Conservation (phyloP, 2,888 invertebrate genomes). For the Acleris sparsana region DNA sequence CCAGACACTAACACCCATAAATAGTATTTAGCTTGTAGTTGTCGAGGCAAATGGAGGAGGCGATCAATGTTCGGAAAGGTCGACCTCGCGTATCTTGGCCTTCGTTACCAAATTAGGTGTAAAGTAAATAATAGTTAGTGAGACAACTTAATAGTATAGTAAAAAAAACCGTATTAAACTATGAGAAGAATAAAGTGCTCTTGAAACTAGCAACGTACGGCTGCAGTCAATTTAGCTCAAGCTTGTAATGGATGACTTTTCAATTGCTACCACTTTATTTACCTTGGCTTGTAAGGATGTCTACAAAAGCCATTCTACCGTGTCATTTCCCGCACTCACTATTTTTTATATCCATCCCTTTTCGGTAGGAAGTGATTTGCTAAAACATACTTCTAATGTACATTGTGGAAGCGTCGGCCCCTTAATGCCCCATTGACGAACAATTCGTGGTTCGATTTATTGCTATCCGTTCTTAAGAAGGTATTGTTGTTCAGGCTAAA, state of each 20-base stretch:
- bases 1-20: slow-evolving; percentile 31
- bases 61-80: slow-evolving; percentile 32
- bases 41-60: slow-evolving; percentile 28
- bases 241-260: slow-evolving; percentile 71
- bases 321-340: slow-evolving; percentile 79
- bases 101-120: slow-evolving; percentile 12
- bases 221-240: slow-evolving; percentile 51
- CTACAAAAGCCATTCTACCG: slow-evolving; percentile 66
- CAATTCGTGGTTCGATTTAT: slow-evolving; percentile 75
- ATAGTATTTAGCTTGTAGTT: slow-evolving; percentile 32
- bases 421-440: slow-evolving; percentile 78
- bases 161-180: no score
- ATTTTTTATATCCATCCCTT: slow-evolving; percentile 69
- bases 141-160: no score
- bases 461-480: slow-evolving; percentile 70
- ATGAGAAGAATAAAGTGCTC: slow-evolving; percentile 49
- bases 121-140: neutral
- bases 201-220: slow-evolving; percentile 55
- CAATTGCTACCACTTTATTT: slow-evolving; percentile 76
- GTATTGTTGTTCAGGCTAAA: slow-evolving; percentile 70
- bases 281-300: slow-evolving; percentile 61
- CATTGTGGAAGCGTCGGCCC: slow-evolving; percentile 74
- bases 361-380: slow-evolving; percentile 80
- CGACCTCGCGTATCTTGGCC: slow-evolving; percentile 10
- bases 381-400: slow-evolving; percentile 80